These are phyloP conservation scores for Macrosteles quadrilineatus DNA, from an alignment of 1,140 invertebrate species.

Conservation along the genomic window DNA sequence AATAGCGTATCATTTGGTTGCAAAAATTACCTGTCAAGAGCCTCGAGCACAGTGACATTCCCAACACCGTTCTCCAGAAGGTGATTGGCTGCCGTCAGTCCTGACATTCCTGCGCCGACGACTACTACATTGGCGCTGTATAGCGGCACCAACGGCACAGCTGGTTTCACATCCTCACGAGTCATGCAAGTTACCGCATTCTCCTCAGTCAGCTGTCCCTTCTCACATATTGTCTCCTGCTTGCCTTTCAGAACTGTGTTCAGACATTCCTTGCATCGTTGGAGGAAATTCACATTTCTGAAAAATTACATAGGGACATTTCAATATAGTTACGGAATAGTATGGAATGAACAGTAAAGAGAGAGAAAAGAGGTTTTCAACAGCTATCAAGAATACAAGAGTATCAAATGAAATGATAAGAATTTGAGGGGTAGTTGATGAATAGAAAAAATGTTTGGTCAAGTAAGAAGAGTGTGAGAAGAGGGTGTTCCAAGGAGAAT, in stretches of 20 bases:
- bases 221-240: background rate
- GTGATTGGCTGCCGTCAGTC: slow-evolving; percentile 70
- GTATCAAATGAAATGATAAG: too few species aligned
- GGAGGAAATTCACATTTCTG: slow-evolving; percentile 18
- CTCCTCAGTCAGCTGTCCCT: background rate
- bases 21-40: slow-evolving; percentile 66
- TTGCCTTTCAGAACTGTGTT: background rate
- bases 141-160: background rate
- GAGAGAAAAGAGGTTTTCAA: too few species aligned
- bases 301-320: too few species aligned
- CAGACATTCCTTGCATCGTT: slow-evolving; percentile 1
- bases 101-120: slow-evolving; percentile 76
- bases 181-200: background rate
- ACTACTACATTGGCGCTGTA: slow-evolving; percentile 65
- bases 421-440: too few species aligned
- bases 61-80: slow-evolving; percentile 66
- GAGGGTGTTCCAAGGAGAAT: too few species aligned
- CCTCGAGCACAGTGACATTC: slow-evolving; percentile 70
- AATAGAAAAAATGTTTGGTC: too few species aligned
- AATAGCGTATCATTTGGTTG: too few species aligned
- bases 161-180: background rate
- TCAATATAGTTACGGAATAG: too few species aligned
- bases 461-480: too few species aligned
- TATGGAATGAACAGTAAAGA: too few species aligned
- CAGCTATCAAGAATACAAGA: too few species aligned